Percentiles rank a stretch among this genome's conserved stretches.
phyloP scores from a whole-genome alignment of 2,797 vertebrate genomes.

The Mormyrus hasselquistii region DNA sequence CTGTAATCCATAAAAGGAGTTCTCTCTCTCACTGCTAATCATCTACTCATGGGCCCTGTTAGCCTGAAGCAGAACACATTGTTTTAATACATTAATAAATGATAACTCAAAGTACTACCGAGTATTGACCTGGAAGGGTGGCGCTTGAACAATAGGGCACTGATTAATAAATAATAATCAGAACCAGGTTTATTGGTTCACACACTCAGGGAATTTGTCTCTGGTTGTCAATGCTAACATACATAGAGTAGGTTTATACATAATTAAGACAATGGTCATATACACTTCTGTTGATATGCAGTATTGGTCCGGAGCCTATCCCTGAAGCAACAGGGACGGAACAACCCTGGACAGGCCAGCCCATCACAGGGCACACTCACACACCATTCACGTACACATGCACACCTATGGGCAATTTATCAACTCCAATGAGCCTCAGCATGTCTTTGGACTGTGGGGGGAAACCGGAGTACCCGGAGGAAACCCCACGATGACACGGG shows the following conservation, averaged over 20 bases:
- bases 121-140: neutral
- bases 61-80: neutral
- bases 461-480: no score
- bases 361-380: no score
- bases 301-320: neutral
- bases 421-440: no score
- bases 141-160: neutral
- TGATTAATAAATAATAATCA: neutral
- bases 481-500: no score
- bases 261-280: neutral
- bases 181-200: neutral
- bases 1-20: neutral
- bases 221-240: neutral
- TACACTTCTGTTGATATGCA: neutral
- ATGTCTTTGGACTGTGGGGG: no score
- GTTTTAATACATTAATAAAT: neutral
- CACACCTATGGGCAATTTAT: no score
- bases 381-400: no score
- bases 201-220: neutral
- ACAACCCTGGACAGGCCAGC: no score
- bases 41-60: neutral
- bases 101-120: neutral
- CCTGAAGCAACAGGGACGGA: no score
- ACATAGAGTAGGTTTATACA: neutral
- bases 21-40: neutral